Conservation (phyloP, 2,113 vertebrate species). For the Psilopogon haemacephalus region DNA sequence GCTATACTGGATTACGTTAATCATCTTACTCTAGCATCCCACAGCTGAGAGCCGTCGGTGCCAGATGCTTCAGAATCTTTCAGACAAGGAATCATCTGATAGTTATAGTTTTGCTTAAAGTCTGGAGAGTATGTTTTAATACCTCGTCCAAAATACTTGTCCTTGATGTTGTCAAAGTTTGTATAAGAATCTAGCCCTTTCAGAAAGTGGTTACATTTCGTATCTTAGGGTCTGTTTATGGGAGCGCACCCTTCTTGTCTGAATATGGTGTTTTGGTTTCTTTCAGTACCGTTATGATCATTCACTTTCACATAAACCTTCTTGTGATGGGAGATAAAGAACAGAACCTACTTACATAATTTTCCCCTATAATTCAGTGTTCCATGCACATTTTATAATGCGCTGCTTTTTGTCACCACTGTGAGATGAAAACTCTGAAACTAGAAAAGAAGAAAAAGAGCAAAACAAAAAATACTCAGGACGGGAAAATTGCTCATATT, state of each 20-base stretch:
- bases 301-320: conserved; percentile 24
- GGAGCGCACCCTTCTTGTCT: background rate
- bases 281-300: background rate
- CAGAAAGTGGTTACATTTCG: background rate
- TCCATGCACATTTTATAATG: background rate
- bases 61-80: conserved; percentile 24
- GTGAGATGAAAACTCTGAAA: background rate
- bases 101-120: background rate
- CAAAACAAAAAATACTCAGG: background rate
- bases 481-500: background rate
- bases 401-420: background rate
- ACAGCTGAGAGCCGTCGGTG: background rate
- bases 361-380: background rate
- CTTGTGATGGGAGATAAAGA: conserved; percentile 21
- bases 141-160: conserved; percentile 3
- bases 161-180: conserved; percentile 3
- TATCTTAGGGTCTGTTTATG: background rate
- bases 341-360: conserved; percentile 6
- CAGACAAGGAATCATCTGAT: background rate
- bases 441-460: background rate
- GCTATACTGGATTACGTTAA: background rate
- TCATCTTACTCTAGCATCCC: background rate
- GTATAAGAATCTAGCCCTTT: background rate
- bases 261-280: background rate
- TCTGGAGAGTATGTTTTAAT: background rate